Percentiles rank a stretch among this genome's conserved stretches.
Conservation (phyloP, 2,797 vertebrate species). For the Danio kyathit region DNA sequence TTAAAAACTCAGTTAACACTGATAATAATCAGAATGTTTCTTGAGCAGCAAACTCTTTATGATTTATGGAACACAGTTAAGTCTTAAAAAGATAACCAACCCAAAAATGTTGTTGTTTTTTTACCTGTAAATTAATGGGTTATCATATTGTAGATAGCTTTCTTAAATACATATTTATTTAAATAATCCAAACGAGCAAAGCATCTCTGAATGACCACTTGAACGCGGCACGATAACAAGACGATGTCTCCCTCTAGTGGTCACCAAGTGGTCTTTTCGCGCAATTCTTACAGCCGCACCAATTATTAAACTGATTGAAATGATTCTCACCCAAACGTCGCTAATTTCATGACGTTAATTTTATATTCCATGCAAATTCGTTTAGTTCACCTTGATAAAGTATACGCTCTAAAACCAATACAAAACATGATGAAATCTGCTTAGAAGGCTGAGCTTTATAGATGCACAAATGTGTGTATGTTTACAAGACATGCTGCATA, state of each 20-base stretch:
- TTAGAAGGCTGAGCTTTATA: not conserved
- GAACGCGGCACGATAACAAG: not conserved
- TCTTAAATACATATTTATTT: not conserved
- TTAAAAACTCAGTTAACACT: too few species aligned
- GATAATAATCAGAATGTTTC: too few species aligned
- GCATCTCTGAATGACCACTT: not conserved
- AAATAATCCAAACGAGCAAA: not conserved
- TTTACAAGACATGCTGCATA: not conserved
- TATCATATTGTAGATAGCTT: too few species aligned
- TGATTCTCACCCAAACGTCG: not conserved
- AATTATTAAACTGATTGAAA: not conserved
- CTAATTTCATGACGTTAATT: not conserved
- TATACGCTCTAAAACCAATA: too few species aligned
- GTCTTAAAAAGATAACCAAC: too few species aligned
- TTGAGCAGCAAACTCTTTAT: too few species aligned
- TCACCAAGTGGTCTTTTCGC: not conserved
- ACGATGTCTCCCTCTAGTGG: slow-evolving; percentile 19
- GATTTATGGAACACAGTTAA: too few species aligned
- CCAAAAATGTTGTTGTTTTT: too few species aligned
- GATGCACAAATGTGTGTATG: not conserved
- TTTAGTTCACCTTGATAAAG: too few species aligned
- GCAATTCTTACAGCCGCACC: not conserved
- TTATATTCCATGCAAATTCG: not conserved
- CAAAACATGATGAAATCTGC: not conserved
- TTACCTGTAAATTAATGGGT: not conserved